A percentile compares a stretch with the other conserved stretches of the same genome.
These are phyloP conservation scores for Lota lota DNA, from an alignment of 2,113 vertebrate species.

Conservation along the genomic window DNA sequence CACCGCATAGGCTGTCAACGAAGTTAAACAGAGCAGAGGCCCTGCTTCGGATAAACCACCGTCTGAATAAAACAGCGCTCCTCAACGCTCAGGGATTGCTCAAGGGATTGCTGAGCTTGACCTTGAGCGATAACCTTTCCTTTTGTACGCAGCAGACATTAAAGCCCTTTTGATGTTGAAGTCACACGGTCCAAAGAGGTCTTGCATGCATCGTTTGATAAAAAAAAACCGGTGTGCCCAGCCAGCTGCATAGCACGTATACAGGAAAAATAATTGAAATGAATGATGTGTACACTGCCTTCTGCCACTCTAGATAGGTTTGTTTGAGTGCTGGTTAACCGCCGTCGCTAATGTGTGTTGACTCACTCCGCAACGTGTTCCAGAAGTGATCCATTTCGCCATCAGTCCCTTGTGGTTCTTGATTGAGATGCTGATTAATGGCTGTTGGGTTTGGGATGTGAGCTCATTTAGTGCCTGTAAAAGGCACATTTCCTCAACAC, in stretches of 20 bases:
- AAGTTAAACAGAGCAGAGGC: background rate
- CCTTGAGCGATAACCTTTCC: background rate
- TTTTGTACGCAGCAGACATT: too few species aligned
- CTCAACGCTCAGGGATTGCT: background rate
- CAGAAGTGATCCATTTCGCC: background rate
- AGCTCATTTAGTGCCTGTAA: background rate
- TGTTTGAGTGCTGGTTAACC: too few species aligned
- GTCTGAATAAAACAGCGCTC: background rate
- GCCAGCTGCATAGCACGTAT: too few species aligned
- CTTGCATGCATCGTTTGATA: too few species aligned
- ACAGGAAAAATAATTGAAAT: too few species aligned
- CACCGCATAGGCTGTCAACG: background rate
- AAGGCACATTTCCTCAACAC: background rate
- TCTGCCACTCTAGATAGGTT: too few species aligned
- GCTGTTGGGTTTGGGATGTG: background rate
- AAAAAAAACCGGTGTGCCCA: too few species aligned
- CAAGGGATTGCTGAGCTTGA: background rate
- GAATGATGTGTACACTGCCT: too few species aligned
- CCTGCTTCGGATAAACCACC: background rate
- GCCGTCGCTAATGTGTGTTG: background rate
- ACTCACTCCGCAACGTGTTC: background rate
- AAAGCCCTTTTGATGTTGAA: too few species aligned
- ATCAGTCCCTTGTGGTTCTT: background rate
- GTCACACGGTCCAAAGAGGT: too few species aligned
- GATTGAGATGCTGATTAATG: background rate